These are phyloP conservation scores for Pseudonaja textilis DNA, from an alignment of 2,113 vertebrate genomes.

Conservation along the genomic window DNA sequence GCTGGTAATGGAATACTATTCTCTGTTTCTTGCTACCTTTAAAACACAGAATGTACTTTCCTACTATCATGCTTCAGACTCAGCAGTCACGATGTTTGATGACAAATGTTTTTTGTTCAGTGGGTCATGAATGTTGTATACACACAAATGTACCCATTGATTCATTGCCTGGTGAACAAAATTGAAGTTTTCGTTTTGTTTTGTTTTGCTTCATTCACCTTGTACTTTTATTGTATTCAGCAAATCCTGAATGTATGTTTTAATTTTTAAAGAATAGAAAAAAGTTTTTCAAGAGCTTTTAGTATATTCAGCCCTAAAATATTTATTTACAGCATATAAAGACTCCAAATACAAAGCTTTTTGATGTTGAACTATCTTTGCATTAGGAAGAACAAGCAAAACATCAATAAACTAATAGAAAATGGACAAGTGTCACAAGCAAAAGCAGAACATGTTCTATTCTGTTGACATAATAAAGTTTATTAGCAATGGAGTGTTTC, in stretches of 20 bases:
- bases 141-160: neutral
- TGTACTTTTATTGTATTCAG: neutral
- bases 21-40: constrained; percentile 18
- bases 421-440: neutral
- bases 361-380: neutral
- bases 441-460: neutral
- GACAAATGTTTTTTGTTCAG: constrained; percentile 41
- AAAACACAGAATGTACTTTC: constrained; percentile 39
- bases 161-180: constrained; percentile 18
- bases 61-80: constrained; percentile 32
- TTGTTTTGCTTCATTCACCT: neutral
- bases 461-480: neutral
- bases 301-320: neutral
- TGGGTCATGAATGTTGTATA: neutral
- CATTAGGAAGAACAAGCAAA: neutral
- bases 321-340: constrained; percentile 1
- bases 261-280: neutral
- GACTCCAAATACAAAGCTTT: neutral
- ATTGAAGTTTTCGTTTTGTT: neutral
- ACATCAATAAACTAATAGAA: neutral
- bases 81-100: constrained; percentile 26
- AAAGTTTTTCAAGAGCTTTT: neutral
- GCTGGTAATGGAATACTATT: constrained; percentile 58
- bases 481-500: neutral
- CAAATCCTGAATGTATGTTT: neutral